Conservation (phyloP, 2,113 vertebrate genomes). For the Chamaea fasciata region DNA sequence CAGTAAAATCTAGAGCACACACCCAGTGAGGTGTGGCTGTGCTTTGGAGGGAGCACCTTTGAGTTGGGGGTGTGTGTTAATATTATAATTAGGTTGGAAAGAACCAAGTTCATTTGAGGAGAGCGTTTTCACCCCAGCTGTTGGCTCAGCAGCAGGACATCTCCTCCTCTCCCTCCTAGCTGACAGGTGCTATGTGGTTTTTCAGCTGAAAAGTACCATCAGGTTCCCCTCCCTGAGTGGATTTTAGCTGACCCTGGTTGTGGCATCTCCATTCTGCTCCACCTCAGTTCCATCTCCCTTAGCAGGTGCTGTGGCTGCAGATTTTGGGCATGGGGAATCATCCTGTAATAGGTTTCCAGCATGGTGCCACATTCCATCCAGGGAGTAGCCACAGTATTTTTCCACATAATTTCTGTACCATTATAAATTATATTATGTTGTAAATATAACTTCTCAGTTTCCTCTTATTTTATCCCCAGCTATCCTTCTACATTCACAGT, state of each 20-base stretch:
- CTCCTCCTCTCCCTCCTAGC: not conserved
- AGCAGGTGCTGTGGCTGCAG: not conserved
- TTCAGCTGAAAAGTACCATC: not conserved
- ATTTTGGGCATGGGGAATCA: not conserved
- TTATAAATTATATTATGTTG: not conserved
- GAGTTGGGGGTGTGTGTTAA: not conserved
- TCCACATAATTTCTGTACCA: not conserved
- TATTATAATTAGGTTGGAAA: not conserved
- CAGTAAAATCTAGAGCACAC: not conserved
- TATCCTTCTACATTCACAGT: not conserved
- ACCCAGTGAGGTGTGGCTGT: not conserved
- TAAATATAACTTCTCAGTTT: not conserved
- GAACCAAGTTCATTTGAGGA: not conserved
- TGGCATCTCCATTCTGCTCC: not conserved
- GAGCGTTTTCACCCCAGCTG: rapidly evolving
- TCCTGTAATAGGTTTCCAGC: rapidly evolving
- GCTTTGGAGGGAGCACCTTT: not conserved
- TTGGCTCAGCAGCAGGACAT: not conserved
- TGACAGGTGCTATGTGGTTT: not conserved
- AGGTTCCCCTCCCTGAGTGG: rapidly evolving
- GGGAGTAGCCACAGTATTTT: not conserved
- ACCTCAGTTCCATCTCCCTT: not conserved
- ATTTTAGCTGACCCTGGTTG: not conserved
- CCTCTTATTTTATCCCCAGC: not conserved
- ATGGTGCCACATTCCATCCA: not conserved